Evolutionary conservation across 2,113 vertebrate species (phyloP).

Genomic region (Phasianus colchicus): DNA sequence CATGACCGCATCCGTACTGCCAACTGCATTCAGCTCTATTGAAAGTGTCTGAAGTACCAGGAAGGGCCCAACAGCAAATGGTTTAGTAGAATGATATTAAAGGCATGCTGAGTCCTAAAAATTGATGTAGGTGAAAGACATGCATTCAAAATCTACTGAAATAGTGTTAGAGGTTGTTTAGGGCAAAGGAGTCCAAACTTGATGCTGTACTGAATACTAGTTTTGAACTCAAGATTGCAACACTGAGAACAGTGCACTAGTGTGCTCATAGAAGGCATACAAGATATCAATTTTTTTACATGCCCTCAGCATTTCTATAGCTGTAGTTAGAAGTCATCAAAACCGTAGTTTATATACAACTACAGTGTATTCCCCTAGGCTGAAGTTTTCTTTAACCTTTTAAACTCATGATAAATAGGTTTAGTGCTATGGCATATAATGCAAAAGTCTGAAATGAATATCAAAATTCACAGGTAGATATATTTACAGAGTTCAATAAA

Average conservation of each 20-base stretch:
- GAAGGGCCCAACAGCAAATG: not conserved
- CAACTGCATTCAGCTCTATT: not conserved
- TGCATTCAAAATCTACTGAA: not conserved
- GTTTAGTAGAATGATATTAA: not conserved
- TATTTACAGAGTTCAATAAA: not conserved
- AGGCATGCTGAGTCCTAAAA: not conserved
- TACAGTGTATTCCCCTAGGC: not conserved
- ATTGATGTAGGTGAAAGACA: not conserved
- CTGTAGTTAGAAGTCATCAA: not conserved
- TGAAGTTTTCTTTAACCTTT: not conserved
- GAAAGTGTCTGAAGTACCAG: not conserved
- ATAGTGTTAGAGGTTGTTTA: not conserved
- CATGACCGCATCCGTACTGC: not conserved
- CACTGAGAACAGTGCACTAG: not conserved
- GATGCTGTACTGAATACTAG: not conserved
- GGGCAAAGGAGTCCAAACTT: not conserved
- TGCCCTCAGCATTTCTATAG: not conserved
- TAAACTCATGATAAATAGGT: not conserved
- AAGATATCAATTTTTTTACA: not conserved
- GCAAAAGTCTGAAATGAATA: not conserved
- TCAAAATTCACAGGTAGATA: not conserved
- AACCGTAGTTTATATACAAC: not conserved
- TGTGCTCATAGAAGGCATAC: not conserved
- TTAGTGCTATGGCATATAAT: not conserved
- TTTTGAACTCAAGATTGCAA: not conserved